Percentiles rank a stretch among this genome's conserved stretches.
These are phyloP conservation scores for Lysiphlebus fabarum DNA, from an alignment of 1,140 invertebrate species.

Conservation along the genomic window DNA sequence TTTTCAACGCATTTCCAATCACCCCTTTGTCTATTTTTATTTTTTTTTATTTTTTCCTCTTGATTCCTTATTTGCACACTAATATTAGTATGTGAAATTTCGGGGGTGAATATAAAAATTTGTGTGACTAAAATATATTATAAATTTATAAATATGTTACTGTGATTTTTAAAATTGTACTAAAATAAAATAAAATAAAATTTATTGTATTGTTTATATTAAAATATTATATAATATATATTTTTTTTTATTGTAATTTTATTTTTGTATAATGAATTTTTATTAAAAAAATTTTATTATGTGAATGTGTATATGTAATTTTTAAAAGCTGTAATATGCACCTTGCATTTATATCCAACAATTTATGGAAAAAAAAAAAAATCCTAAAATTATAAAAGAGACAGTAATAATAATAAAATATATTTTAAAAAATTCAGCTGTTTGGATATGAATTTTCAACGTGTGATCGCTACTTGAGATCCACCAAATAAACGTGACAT, in stretches of 20 bases:
- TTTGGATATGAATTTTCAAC: slow-evolving; percentile 20
- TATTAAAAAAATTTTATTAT: not conserved
- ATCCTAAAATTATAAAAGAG: not conserved
- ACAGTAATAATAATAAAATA: slow-evolving; percentile 5
- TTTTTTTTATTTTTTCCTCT: not conserved
- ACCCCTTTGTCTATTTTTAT: too few species aligned
- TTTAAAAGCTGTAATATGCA: slow-evolving; percentile 16
- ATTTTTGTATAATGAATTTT: not conserved
- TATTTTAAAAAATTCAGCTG: slow-evolving; percentile 19
- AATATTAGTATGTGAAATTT: slow-evolving; percentile 11
- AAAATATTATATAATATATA: too few species aligned
- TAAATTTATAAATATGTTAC: not conserved
- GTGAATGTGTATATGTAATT: not conserved
- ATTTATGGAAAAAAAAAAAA: slow-evolving; percentile 2
- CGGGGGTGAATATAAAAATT: slow-evolving; percentile 13
- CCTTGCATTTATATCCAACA: slow-evolving; percentile 11
- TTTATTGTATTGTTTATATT: too few species aligned
- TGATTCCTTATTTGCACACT: slow-evolving; percentile 3
- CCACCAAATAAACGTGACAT: slow-evolving; percentile 21
- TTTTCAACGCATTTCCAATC: slow-evolving; percentile 18
- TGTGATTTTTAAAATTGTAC: slow-evolving; percentile 19
- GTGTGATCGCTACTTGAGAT: slow-evolving; percentile 17
- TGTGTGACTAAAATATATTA: not conserved
- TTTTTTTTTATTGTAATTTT: not conserved
- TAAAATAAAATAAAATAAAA: too few species aligned